Percentiles rank a stretch among this genome's conserved stretches.
These are phyloP conservation scores for Artibeus jamaicensis DNA, from an alignment of 2,797 vertebrate species.

Conservation along the genomic window DNA sequence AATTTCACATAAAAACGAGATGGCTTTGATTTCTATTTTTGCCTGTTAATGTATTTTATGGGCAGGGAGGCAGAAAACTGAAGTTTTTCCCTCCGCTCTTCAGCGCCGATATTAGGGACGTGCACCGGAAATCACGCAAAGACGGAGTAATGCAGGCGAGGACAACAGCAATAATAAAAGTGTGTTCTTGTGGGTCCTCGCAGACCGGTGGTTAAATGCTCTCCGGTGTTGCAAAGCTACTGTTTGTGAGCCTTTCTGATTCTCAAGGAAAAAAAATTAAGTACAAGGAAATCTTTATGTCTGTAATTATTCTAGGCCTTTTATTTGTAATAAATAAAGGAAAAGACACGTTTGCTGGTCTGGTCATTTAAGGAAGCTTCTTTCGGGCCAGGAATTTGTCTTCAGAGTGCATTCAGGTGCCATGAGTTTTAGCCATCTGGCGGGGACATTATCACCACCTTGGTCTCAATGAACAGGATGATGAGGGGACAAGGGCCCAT, in stretches of 20 bases:
- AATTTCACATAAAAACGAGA: slow-evolving; percentile 51
- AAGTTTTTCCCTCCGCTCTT: background rate
- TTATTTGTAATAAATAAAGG: background rate
- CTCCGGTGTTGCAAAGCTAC: background rate
- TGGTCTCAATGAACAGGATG: background rate
- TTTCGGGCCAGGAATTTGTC: background rate
- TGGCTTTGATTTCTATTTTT: slow-evolving; percentile 64
- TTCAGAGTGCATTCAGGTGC: background rate
- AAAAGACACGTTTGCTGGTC: background rate
- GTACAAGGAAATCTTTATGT: background rate
- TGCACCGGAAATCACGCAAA: background rate
- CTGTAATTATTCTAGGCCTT: background rate
- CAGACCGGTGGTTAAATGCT: background rate
- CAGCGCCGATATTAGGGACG: background rate
- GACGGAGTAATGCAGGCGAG: rapidly evolving
- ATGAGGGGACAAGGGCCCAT: background rate
- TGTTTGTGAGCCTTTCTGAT: background rate
- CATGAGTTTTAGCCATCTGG: background rate
- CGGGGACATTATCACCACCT: background rate
- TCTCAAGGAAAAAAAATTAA: background rate
- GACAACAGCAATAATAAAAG: background rate
- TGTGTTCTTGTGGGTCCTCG: rapidly evolving
- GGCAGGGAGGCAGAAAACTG: background rate
- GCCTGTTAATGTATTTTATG: slow-evolving; percentile 39
- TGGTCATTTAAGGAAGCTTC: background rate